phyloP scores from a whole-genome alignment of 2,888 invertebrate genomes.

The Strigamia transsilvanica region DNA sequence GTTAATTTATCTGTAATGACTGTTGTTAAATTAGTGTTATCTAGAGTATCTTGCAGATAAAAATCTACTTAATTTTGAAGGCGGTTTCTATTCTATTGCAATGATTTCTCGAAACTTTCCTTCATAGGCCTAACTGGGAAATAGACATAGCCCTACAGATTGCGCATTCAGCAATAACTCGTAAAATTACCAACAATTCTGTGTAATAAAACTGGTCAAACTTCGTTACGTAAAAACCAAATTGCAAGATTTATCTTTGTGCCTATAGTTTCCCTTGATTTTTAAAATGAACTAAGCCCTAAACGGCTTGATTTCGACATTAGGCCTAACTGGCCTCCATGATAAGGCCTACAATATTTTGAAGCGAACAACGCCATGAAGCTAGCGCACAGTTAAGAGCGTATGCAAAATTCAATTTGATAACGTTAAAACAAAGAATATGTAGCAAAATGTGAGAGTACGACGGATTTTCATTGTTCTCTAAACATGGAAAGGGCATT shows the following conservation, averaged over 20 bases:
- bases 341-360: neutral
- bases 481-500: slow-evolving; percentile 33
- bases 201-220: too few species aligned
- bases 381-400: neutral
- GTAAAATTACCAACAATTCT: too few species aligned
- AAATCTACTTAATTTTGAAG: slow-evolving; percentile 21
- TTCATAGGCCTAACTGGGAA: slow-evolving; percentile 27
- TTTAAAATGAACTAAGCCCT: neutral
- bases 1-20: neutral
- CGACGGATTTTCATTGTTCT: slow-evolving; percentile 36
- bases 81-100: neutral
- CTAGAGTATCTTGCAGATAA: neutral
- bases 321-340: slow-evolving; percentile 40
- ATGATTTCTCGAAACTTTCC: slow-evolving; percentile 20
- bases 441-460: neutral
- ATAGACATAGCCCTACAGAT: neutral
- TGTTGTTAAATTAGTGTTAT: slow-evolving; percentile 15
- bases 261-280: neutral
- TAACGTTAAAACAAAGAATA: neutral
- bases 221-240: too few species aligned
- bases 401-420: neutral
- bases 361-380: neutral
- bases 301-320: neutral
- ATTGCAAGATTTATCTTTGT: neutral
- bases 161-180: neutral